Conservation (phyloP, 2,797 vertebrate genomes). For the Ibycter americanus region DNA sequence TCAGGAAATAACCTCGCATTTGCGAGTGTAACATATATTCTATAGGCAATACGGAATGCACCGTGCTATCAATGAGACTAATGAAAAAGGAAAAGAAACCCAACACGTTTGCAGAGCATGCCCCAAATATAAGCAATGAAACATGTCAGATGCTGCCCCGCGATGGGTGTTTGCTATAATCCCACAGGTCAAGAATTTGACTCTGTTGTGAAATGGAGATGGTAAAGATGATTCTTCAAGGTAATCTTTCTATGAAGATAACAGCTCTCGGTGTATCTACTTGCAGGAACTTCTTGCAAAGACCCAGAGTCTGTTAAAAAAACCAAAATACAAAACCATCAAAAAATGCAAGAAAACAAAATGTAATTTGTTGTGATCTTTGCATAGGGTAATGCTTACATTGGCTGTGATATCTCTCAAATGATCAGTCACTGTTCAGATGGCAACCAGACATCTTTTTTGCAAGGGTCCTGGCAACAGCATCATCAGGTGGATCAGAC, state of each 20-base stretch:
- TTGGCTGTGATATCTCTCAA: neutral
- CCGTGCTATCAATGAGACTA: neutral
- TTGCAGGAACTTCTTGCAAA: neutral
- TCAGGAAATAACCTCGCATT: neutral
- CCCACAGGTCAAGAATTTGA: neutral
- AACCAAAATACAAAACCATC: neutral
- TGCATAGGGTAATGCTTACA: neutral
- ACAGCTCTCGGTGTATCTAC: no score
- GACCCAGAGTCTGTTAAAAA: neutral
- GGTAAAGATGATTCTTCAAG: neutral
- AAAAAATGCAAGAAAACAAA: neutral
- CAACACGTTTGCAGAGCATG: neutral
- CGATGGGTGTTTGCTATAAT: neutral
- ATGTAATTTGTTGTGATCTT: neutral
- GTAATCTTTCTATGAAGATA: neutral
- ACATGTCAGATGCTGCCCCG: neutral
- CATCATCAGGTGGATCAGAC: neutral
- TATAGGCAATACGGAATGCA: neutral
- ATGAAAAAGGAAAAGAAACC: neutral
- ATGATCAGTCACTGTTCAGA: neutral
- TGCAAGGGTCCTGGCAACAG: neutral
- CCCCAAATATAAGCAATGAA: neutral
- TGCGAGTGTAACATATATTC: neutral
- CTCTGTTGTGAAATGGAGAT: neutral
- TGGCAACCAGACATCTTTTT: neutral